Base-by-base conservation (phyloP, 2,797 vertebrate genomes). In the Australoheros facetus region DNA sequence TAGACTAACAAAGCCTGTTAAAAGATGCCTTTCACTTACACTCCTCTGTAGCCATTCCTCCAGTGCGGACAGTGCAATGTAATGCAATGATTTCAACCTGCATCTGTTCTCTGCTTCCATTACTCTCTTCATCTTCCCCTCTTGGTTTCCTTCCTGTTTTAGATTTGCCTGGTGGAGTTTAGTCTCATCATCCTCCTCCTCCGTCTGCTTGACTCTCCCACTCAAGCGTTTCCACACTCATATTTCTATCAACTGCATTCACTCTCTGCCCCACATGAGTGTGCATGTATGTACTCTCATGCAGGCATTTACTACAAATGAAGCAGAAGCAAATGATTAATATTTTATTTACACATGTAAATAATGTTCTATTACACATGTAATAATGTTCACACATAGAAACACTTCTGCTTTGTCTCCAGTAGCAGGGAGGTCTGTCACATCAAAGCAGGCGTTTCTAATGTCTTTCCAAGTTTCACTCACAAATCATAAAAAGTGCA, bases 11-110 rank as follows among this genome's bases (percentile, higher is more conserved):
- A 74, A 16, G 66, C 42, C 58, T 76, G 73, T 73, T 86, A 87
- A 84, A 85, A 48, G 73, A 75, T 62, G 54, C 64, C 56, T 80
- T 83, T 85, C 57, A 82, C 66, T 85, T 86, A 12, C 72, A 77
- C 56, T 39, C 16, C 34, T 75, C 83, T 74, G 8, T 34, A 21
- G 77, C 79, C 16, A 32, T 59, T 60, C 56, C 82, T 83, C 73
- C 78, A 74, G 78, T 81, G 76, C 81, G 86, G 84, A 78, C 86
- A 58, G 73, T 74, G 81, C 75, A 56, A 30, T 84, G 77, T 88
- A 87, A 89, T 87, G 81, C 83, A 81, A 80, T 86, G 75, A 83
- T 75, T 88, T 81, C 79, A 73, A 80, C 81, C 81, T 73, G 77
- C 74, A 73, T 85, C 85, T 89, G 78, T 45, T 84, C 79, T 82